Conservation (phyloP, 1,140 invertebrate genomes). For the Spodoptera litura region DNA sequence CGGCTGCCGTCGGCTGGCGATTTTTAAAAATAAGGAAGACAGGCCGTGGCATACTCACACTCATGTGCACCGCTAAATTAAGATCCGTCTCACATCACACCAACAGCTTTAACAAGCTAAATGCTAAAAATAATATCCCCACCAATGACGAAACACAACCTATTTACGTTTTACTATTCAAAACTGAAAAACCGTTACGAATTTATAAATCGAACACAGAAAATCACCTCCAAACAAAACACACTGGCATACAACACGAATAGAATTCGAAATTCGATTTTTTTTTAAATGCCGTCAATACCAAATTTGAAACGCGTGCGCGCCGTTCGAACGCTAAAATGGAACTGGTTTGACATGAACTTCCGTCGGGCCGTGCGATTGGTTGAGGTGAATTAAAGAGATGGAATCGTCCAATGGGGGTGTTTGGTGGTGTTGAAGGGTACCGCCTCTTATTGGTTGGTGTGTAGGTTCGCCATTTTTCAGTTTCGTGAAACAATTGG, state of each 20-base stretch:
- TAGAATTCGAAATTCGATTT: constrained; percentile 53
- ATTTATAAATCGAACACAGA: constrained; percentile 32
- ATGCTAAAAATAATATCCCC: constrained; percentile 79
- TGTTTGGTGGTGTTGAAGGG: constrained; percentile 53
- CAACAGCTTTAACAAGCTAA: constrained; percentile 78
- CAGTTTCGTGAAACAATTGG: constrained; percentile 77
- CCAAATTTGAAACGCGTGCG: constrained; percentile 68
- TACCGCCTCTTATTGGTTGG: constrained; percentile 79
- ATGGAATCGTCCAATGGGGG: constrained; percentile 65
- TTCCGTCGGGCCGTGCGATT: constrained; percentile 72
- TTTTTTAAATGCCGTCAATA: constrained; percentile 52
- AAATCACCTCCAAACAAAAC: constrained; percentile 55
- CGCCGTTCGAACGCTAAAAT: constrained; percentile 70
- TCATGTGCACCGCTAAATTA: constrained; percentile 79
- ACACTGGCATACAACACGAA: constrained; percentile 51
- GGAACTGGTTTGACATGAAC: constrained; percentile 81
- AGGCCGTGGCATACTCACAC: constrained; percentile 72
- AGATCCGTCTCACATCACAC: constrained; percentile 76
- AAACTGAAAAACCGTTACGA: constrained; percentile 30
- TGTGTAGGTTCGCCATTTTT: constrained; percentile 79
- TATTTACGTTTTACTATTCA: constrained; percentile 58
- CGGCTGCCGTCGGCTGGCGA: constrained; percentile 46
- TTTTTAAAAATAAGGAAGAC: constrained; percentile 70
- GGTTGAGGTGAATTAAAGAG: constrained; percentile 61
- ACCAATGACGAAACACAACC: constrained; percentile 75